Base-by-base conservation (phyloP, 1,140 invertebrate genomes). In the Sinonovacula constricta region DNA sequence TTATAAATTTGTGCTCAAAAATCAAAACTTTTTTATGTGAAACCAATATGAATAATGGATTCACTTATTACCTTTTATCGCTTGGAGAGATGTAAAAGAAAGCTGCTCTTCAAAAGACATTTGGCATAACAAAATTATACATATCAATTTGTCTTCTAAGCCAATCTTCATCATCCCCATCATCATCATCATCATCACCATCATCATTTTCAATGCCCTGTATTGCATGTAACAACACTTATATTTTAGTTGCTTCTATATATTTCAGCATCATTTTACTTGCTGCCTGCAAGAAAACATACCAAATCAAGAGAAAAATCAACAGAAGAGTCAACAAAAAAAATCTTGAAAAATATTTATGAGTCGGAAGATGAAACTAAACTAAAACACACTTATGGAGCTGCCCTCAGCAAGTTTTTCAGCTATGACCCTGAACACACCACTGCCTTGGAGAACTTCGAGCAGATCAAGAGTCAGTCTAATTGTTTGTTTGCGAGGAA, bases 401-500 rank as follows among this genome's bases (percentile, higher is more conserved):
- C 72, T 12, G 39, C 67, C 4, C 62, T 88, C 14, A 31, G 71
- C 60, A 56, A 67, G 0, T 81, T 81, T 65, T 84, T 88, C 14
- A 81, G 76, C 3, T 87, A 89, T 71, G 85, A 87, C 63, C 79
- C 82, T n/a, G 71, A 74, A 28, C 57, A 82, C 22, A 71, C 74
- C 10, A 18, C 33, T 2, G 56, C 71, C 14, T 14, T 89, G 2
- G 59, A 82, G 15, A 70, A 69, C 31, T 89, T 90, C 75, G 54
- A 85, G 31, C 56, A 33, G 10, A 66, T 90, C 3, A 86, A 87
- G 77, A 5, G 69, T 28, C 79, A 86, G 28, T 83, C 88, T 39
- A 85, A 88, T 63, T 90, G 88, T 78, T 70, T 85, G 33, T 90
- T 90, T 83, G 88, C 89, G 3, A 87, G 82, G 72, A 80, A 79